Base-by-base conservation (phyloP, 2,888 invertebrate genomes). In the Clanis bilineata region DNA sequence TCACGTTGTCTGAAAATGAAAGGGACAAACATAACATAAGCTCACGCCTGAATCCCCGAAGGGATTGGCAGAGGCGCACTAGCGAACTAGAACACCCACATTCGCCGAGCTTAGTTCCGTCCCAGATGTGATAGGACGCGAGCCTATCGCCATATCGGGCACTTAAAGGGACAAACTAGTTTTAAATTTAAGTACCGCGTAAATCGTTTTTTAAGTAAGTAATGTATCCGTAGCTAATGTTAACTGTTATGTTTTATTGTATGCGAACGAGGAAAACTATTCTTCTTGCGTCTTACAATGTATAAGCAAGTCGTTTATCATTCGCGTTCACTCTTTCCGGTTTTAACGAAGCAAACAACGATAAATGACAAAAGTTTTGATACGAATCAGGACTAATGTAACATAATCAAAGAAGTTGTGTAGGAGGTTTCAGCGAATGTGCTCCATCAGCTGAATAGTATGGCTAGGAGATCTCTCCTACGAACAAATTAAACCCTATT, bases 401-500 rank as follows among this genome's bases (percentile, higher is more conserved):
- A 68, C 62, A 66, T 74, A 70, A 74, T 73, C 69, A 69, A 65
- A 65, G 69, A 77, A 74, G 64, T 75, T 71, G 70, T 72, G 71
- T 68, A 71, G 68, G 69, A 66, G 68, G 69, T 70, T 65, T 69
- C 66, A 60, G 66, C 71, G 73, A 75, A 72, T 77, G 75, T 73
- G 70, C 71, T 71, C 67, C 60, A 68, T 77, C 79, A 71, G 75
- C 77, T 72, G 71, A 77, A 73, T 70, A 64, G 70, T 64, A 59
- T 58, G 70, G 67, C 63, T 63, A 64, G 72, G 61, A 66, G 66
- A 67, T 67, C 64, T 62, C 68, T 71, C 61, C 63, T 41, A 23
- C 59, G 74, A 73, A 72, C 78, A 78, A 80, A 82, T 82, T 80
- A 80, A 79, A 77, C 73, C 64, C 74, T 64, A 82, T 80, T 80